phyloP scores from a whole-genome alignment of 2,797 vertebrate species.

The Propithecus perrieri region DNA sequence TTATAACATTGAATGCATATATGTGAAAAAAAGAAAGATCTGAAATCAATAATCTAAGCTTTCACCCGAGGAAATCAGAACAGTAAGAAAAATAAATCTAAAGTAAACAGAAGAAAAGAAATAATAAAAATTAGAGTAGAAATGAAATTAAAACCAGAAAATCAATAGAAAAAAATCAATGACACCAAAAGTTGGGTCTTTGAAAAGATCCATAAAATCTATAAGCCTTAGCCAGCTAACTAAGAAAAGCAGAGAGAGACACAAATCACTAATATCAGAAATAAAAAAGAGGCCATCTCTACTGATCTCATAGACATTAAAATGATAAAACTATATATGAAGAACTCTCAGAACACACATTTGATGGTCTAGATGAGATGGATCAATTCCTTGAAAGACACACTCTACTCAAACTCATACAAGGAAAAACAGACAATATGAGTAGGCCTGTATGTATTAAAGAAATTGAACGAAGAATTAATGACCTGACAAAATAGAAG shows the following conservation, averaged over 20 bases:
- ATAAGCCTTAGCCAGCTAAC: neutral
- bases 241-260: neutral
- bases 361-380: neutral
- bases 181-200: neutral
- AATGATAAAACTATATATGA: neutral
- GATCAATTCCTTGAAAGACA: neutral
- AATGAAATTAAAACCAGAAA: neutral
- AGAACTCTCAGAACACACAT: neutral
- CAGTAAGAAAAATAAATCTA: neutral
- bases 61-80: neutral
- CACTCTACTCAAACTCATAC: neutral
- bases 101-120: neutral
- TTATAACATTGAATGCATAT: neutral
- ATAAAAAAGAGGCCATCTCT: neutral
- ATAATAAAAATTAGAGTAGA: neutral
- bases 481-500: neutral
- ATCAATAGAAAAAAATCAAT: neutral
- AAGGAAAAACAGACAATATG: neutral
- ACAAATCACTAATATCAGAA: neutral
- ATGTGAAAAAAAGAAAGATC: neutral
- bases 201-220: neutral
- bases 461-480: neutral
- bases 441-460: neutral
- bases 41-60: neutral
- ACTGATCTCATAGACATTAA: neutral